Evolutionary conservation across 2,888 invertebrate genomes (phyloP).

Genomic region (Plebejus argus): DNA sequence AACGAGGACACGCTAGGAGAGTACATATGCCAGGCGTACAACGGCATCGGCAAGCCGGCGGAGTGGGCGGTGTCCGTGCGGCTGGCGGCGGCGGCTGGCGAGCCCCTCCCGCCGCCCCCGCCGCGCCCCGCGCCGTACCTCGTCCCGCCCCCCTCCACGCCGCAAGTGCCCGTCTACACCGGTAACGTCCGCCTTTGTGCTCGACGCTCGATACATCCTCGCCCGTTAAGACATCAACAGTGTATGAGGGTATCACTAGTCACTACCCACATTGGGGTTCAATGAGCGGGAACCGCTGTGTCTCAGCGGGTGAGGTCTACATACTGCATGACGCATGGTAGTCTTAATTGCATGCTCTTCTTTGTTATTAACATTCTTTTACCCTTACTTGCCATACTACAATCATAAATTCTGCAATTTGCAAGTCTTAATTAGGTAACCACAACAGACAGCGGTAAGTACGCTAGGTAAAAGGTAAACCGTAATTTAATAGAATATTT

Average conservation of each 20-base stretch:
- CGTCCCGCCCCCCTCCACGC: constrained; percentile 42
- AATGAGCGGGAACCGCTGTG: not conserved
- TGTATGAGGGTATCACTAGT: not conserved
- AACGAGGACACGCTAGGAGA: constrained; percentile 87
- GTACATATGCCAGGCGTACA: constrained; percentile 95
- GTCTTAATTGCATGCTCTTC: constrained; percentile 6
- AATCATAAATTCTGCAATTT: not conserved
- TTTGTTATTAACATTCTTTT: not conserved
- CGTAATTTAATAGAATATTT: not conserved
- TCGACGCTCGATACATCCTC: not conserved
- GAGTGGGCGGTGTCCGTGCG: constrained; percentile 88
- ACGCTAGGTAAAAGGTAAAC: not conserved
- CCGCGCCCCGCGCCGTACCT: constrained; percentile 43
- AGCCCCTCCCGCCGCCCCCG: constrained; percentile 41
- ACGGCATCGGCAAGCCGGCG: constrained; percentile 88
- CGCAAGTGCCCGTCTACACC: constrained; percentile 53
- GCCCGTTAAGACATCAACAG: not conserved
- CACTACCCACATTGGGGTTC: not conserved
- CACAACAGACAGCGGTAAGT: not conserved
- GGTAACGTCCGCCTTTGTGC: constrained; percentile 56
- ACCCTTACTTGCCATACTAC: not conserved
- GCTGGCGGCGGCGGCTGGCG: constrained; percentile 83
- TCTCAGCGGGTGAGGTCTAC: not conserved
- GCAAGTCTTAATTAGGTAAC: too few species aligned
- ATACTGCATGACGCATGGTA: not conserved